Evolutionary conservation across 1,140 invertebrate species (phyloP).

Genomic region (Pachypeltis micranthus): DNA sequence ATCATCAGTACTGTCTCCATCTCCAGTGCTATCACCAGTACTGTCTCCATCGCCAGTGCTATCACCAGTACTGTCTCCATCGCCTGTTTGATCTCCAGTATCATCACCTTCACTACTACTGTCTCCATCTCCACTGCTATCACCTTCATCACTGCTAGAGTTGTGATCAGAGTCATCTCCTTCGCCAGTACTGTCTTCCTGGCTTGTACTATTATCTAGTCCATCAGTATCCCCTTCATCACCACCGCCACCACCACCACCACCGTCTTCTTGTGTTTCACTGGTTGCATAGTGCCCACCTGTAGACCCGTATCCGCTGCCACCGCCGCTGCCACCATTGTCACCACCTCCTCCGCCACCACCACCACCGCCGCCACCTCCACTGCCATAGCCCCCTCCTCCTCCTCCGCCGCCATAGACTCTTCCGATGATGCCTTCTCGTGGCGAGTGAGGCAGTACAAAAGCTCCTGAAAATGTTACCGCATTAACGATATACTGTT

Average conservation of each 20-base stretch:
- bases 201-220: not conserved
- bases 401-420: too few species aligned
- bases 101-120: not conserved
- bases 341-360: not conserved
- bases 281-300: too few species aligned
- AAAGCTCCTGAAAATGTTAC: too few species aligned
- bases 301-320: not conserved
- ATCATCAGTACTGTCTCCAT: not conserved
- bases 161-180: not conserved
- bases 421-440: too few species aligned
- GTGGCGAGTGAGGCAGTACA: too few species aligned
- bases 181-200: not conserved
- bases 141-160: not conserved
- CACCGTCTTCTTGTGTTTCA: too few species aligned
- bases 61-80: not conserved
- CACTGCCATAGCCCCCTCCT: too few species aligned
- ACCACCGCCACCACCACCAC: not conserved
- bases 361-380: not conserved
- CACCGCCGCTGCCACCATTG: not conserved
- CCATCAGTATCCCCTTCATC: not conserved
- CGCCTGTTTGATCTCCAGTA: not conserved
- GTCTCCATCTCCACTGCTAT: not conserved
- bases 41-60: not conserved
- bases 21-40: not conserved
- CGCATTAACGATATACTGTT: too few species aligned